phyloP scores from a whole-genome alignment of 2,888 invertebrate genomes.

The Pseudococcus longispinus region DNA sequence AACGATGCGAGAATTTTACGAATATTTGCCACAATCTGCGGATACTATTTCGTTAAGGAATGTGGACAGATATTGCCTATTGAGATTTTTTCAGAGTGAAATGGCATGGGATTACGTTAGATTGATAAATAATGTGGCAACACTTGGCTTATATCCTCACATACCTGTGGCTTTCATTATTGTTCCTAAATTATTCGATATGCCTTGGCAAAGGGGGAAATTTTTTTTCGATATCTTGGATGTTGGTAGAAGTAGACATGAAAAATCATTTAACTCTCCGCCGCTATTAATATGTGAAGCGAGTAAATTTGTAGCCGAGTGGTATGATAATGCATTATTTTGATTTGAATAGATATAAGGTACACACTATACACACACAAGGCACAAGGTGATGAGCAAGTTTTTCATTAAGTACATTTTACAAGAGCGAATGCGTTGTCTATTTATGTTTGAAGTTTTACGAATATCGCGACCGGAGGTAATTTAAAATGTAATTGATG shows the following conservation, averaged over 20 bases:
- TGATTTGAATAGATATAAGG: slow-evolving; percentile 12
- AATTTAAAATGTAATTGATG: slow-evolving; percentile 26
- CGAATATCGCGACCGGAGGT: slow-evolving; percentile 13
- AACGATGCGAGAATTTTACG: not conserved
- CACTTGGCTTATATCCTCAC: not conserved
- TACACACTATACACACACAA: not conserved
- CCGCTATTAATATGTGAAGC: not conserved
- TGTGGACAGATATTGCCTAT: not conserved
- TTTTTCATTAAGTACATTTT: slow-evolving; percentile 34
- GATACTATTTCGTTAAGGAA: not conserved
- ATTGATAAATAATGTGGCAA: not conserved
- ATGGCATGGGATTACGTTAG: not conserved
- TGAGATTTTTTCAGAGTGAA: not conserved
- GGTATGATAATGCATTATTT: slow-evolving; percentile 42
- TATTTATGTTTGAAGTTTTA: not conserved
- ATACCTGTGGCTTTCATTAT: not conserved
- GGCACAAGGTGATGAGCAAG: slow-evolving; percentile 26
- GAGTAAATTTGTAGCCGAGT: slow-evolving; percentile 8
- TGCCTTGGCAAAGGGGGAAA: not conserved
- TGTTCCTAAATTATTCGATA: not conserved
- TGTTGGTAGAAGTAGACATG: not conserved
- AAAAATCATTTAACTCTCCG: slow-evolving; percentile 15
- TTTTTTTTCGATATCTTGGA: slow-evolving; percentile 4
- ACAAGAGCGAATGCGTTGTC: not conserved
- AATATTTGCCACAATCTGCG: not conserved